These are phyloP conservation scores for Microtus pennsylvanicus DNA, from an alignment of 2,113 vertebrate species.

Conservation along the genomic window DNA sequence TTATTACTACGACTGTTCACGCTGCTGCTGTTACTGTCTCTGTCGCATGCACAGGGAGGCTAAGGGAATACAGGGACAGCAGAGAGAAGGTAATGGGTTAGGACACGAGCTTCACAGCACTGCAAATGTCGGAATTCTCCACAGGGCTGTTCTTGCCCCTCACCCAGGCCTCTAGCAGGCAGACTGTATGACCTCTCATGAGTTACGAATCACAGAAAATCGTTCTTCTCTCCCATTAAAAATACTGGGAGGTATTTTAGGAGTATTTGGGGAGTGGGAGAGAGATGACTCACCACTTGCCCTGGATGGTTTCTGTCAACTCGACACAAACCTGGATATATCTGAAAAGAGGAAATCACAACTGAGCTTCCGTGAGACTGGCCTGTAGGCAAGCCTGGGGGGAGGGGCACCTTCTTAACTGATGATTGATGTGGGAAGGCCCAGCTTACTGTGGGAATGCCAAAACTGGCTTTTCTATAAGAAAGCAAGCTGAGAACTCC, in stretches of 20 bases:
- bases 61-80: accelerated
- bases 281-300: too few relatives aligned
- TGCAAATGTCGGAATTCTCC: accelerated
- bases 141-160: accelerated
- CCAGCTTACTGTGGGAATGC: background rate
- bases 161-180: background rate
- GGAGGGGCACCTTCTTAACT: background rate
- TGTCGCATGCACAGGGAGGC: accelerated
- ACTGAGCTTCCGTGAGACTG: background rate
- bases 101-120: accelerated
- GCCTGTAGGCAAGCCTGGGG: background rate
- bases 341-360: background rate
- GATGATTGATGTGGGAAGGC: background rate
- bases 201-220: background rate
- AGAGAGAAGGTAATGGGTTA: background rate
- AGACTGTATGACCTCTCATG: background rate
- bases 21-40: background rate
- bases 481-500: background rate
- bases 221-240: background rate
- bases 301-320: background rate
- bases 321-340: background rate
- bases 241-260: background rate
- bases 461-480: too few relatives aligned
- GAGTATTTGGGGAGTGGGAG: too few relatives aligned
- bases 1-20: accelerated